Conservation (phyloP, 2,113 vertebrate genomes). For the Corythornis vintsioides region DNA sequence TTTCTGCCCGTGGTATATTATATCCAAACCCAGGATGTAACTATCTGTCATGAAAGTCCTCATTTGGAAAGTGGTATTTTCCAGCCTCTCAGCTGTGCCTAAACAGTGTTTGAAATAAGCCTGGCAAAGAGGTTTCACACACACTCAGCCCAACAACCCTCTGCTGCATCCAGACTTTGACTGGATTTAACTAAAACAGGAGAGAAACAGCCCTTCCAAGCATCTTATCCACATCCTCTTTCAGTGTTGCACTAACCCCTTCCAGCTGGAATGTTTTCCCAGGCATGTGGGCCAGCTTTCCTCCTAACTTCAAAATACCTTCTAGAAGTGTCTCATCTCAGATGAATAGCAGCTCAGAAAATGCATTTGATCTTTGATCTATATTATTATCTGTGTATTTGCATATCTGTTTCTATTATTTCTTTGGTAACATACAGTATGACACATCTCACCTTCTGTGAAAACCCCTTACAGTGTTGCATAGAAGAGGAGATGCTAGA, state of each 20-base stretch:
- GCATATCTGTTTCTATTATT: not conserved
- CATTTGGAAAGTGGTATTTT: conserved; percentile 44
- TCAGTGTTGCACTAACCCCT: not conserved
- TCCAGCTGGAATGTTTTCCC: not conserved
- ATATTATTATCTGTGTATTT: not conserved
- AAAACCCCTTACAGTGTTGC: not conserved
- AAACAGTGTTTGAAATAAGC: not conserved
- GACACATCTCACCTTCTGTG: not conserved
- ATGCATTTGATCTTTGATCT: not conserved
- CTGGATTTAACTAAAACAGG: not conserved
- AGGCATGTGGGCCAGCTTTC: not conserved
- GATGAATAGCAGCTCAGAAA: not conserved
- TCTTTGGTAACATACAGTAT: not conserved
- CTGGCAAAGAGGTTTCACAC: not conserved
- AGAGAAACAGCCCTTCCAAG: not conserved
- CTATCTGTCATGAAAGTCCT: conserved; percentile 30
- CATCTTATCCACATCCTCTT: not conserved
- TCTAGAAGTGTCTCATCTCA: not conserved
- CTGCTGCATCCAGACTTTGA: not conserved
- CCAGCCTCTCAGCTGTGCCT: not conserved
- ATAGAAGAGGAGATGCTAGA: not conserved
- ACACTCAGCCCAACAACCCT: not conserved
- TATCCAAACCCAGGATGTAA: conserved; percentile 53
- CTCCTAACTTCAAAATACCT: not conserved
- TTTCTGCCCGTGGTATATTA: conserved; percentile 38